Evolutionary conservation across 1,140 invertebrate genomes (phyloP).

Genomic region (Anoplophora glabripennis): DNA sequence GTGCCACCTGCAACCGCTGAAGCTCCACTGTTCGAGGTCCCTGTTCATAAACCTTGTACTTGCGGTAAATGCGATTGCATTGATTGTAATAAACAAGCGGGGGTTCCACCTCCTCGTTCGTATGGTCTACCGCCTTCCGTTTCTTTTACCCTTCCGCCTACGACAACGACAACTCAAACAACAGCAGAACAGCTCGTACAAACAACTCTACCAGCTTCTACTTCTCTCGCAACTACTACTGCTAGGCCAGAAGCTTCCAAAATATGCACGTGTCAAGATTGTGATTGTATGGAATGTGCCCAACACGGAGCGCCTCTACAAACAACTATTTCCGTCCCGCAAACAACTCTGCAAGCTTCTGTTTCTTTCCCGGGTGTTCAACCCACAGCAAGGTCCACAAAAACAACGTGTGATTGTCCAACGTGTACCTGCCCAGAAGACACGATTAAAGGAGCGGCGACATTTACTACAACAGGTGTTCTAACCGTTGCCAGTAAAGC

Average conservation of each 20-base stretch:
- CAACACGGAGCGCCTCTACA: background rate
- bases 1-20: conserved; percentile 2
- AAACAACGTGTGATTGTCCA: background rate
- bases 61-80: conserved; percentile 13
- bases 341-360: background rate
- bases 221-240: background rate
- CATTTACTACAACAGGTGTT: background rate
- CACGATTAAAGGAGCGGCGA: background rate
- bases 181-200: background rate
- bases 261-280: background rate
- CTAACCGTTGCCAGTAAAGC: background rate
- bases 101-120: background rate
- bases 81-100: background rate
- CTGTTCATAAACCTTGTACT: conserved; percentile 13
- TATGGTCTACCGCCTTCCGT: background rate
- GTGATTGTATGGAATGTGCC: background rate
- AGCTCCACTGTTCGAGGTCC: conserved; percentile 19
- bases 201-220: background rate
- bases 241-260: background rate
- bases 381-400: background rate
- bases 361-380: too few relatives aligned
- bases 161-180: background rate
- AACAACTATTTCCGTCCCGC: background rate
- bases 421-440: background rate
- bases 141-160: background rate